Percentiles rank a stretch among this genome's conserved stretches.
These are phyloP conservation scores for Dasysyrphus albostriatus DNA, from an alignment of 2,888 invertebrate species.

Conservation along the genomic window DNA sequence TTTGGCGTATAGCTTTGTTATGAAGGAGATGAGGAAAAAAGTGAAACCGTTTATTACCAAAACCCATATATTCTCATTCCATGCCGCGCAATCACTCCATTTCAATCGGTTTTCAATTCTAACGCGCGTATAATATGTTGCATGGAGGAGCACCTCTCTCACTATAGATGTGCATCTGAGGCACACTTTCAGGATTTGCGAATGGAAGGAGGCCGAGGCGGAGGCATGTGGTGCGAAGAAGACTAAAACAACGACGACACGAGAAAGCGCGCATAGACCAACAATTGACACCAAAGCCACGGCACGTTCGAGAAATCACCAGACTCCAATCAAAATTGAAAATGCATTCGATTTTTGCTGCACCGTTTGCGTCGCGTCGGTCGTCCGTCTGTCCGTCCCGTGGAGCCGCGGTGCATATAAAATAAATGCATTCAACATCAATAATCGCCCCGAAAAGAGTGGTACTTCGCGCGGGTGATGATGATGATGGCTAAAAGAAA, in stretches of 20 bases:
- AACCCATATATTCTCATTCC: slow-evolving; percentile 76
- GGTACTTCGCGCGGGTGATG: slow-evolving; percentile 48
- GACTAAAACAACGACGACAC: background rate
- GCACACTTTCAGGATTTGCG: slow-evolving; percentile 61
- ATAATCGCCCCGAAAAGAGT: slow-evolving; percentile 67
- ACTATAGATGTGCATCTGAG: slow-evolving; percentile 19
- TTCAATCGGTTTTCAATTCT: slow-evolving; percentile 75
- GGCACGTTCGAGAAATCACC: slow-evolving; percentile 75
- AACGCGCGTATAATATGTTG: slow-evolving; percentile 55
- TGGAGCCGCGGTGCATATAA: slow-evolving; percentile 36
- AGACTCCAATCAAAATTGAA: slow-evolving; percentile 75
- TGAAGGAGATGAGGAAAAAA: slow-evolving; percentile 41
- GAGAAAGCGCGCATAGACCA: slow-evolving; percentile 45
- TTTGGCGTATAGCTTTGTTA: background rate
- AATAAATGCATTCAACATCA: slow-evolving; percentile 71
- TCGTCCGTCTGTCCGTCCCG: background rate
- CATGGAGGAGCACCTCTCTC: background rate
- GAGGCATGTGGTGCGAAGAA: slow-evolving; percentile 11
- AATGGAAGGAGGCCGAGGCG: slow-evolving; percentile 2
- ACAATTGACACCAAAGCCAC: slow-evolving; percentile 75
- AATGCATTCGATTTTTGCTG: slow-evolving; percentile 69
- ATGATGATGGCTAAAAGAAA: slow-evolving; percentile 41
- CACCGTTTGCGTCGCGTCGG: background rate
- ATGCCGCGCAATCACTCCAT: slow-evolving; percentile 71
- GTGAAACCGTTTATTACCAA: slow-evolving; percentile 76